Conservation (phyloP, 1,140 invertebrate species). For the Drosophila nebulosa region DNA sequence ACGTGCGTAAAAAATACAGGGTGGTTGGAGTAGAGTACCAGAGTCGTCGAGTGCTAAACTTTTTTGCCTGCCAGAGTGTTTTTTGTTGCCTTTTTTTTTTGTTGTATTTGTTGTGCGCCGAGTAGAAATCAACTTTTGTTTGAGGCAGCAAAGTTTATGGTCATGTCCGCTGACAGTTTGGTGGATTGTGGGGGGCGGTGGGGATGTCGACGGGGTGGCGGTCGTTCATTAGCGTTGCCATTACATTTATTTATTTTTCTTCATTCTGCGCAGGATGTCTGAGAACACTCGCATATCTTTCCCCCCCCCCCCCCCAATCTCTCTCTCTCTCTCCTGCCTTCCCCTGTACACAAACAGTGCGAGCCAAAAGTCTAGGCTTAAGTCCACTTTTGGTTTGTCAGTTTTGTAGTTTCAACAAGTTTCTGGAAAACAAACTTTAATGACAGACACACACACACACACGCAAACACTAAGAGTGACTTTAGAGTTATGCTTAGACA, state of each 20-base stretch:
- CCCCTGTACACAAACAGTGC: not conserved
- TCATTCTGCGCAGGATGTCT: slow-evolving; percentile 40
- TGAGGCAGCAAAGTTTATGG: slow-evolving; percentile 43
- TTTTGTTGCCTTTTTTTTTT: slow-evolving; percentile 17
- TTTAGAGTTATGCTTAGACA: not conserved
- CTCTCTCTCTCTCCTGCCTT: not conserved
- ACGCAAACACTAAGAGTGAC: slow-evolving; percentile 8
- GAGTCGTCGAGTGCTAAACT: slow-evolving; percentile 44
- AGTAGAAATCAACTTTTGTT: slow-evolving; percentile 44
- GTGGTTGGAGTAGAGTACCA: slow-evolving; percentile 7
- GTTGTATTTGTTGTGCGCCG: not conserved
- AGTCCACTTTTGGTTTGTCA: slow-evolving; percentile 11
- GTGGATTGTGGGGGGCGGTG: not conserved
- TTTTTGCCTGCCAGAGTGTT: slow-evolving; percentile 34
- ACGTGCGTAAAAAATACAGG: slow-evolving; percentile 44
- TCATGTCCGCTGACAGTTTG: slow-evolving; percentile 21
- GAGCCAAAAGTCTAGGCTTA: slow-evolving; percentile 14
- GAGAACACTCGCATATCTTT: slow-evolving; percentile 8
- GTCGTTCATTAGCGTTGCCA: slow-evolving; percentile 34
- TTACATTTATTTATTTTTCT: slow-evolving; percentile 54
- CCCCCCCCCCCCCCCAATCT: not conserved
- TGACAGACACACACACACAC: slow-evolving; percentile 25
- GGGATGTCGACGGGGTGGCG: slow-evolving; percentile 6
- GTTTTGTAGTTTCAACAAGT: slow-evolving; percentile 40
- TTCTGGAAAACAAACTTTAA: slow-evolving; percentile 36